phyloP scores from a whole-genome alignment of 2,797 vertebrate genomes.

The Vireo griseus region DNA sequence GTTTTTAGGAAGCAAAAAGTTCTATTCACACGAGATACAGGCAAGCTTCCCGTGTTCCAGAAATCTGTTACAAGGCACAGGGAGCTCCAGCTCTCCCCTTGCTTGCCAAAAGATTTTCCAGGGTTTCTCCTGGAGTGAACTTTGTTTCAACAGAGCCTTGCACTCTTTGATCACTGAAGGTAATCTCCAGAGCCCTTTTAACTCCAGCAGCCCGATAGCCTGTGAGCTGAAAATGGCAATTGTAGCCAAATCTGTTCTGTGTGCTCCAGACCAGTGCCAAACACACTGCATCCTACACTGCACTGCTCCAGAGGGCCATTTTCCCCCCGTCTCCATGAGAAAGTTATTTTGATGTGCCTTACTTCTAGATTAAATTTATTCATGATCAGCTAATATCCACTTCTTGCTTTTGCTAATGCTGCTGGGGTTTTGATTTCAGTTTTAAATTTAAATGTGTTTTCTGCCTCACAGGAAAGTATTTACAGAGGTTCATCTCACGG shows the following conservation, averaged over 20 bases:
- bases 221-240: not conserved
- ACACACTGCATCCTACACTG: not conserved
- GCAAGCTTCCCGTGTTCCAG: not conserved
- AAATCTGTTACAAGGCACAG: not conserved
- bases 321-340: not conserved
- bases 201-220: not conserved
- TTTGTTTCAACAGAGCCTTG: not conserved
- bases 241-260: not conserved
- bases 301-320: not conserved
- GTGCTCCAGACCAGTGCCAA: not conserved
- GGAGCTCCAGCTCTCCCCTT: not conserved
- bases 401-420: not conserved
- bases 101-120: not conserved
- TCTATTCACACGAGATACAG: not conserved
- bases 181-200: constrained; percentile 17
- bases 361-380: not conserved
- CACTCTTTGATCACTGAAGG: constrained; percentile 2
- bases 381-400: not conserved
- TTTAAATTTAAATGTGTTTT: not conserved
- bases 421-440: not conserved
- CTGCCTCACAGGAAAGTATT: not conserved
- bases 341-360: not conserved
- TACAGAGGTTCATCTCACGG: not conserved
- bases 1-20: not conserved
- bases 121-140: not conserved